These are phyloP conservation scores for Drosophila suzukii DNA, from an alignment of 1,140 invertebrate species.

Conservation along the genomic window DNA sequence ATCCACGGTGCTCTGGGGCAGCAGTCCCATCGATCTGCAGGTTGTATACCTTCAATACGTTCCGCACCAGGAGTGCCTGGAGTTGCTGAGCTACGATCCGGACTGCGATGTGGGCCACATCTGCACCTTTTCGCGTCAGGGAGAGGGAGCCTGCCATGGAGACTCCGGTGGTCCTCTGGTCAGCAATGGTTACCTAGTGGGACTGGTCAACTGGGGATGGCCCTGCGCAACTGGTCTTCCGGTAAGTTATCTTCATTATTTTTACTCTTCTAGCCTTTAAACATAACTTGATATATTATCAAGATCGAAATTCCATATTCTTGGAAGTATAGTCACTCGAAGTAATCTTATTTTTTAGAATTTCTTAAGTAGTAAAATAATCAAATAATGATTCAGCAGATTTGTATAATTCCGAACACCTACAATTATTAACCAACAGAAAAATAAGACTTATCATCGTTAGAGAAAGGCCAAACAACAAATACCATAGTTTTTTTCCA, in stretches of 20 bases:
- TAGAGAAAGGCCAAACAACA: too few relatives aligned
- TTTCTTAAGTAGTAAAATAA: too few relatives aligned
- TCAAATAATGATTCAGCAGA: too few relatives aligned
- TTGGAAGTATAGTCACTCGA: neutral
- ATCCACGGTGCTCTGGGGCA: constrained; percentile 36
- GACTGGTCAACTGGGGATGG: constrained; percentile 86
- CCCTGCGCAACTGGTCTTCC: constrained; percentile 85
- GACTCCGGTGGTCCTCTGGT: constrained; percentile 86
- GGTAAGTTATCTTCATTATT: constrained; percentile 11
- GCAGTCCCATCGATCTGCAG: constrained; percentile 50
- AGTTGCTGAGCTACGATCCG: constrained; percentile 8
- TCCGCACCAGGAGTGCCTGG: constrained; percentile 37
- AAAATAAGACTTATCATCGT: too few relatives aligned
- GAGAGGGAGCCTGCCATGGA: constrained; percentile 85
- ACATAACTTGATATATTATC: too few relatives aligned
- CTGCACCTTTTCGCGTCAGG: constrained; percentile 86
- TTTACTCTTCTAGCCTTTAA: too few relatives aligned
- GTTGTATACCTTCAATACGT: constrained; percentile 40
- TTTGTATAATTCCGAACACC: too few relatives aligned
- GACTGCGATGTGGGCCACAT: constrained; percentile 84
- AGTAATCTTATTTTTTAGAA: neutral
- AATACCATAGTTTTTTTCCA: too few relatives aligned
- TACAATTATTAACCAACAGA: too few relatives aligned
- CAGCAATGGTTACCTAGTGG: constrained; percentile 76
- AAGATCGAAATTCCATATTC: neutral